Conservation (phyloP, 2,113 vertebrate species). For the Neomonachus schauinslandi region DNA sequence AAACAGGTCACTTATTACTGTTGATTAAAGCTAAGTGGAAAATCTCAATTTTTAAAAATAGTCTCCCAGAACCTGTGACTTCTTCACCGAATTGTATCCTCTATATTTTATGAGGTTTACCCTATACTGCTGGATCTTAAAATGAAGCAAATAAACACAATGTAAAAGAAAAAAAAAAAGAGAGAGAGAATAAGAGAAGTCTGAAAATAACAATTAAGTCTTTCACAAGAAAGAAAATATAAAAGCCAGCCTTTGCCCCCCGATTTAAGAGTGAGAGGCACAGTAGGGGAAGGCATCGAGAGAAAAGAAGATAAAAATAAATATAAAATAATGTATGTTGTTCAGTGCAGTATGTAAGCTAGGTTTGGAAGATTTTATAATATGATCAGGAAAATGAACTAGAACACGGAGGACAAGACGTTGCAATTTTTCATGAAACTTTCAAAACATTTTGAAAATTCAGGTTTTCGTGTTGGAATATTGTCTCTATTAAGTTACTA, state of each 20-base stretch:
- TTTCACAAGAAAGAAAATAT: slow-evolving; percentile 55
- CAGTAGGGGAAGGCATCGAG: background rate
- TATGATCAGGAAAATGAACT: slow-evolving; percentile 29
- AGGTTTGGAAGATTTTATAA: slow-evolving; percentile 41
- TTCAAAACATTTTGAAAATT: slow-evolving; percentile 49
- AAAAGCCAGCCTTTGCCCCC: background rate
- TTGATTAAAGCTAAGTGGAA: slow-evolving; percentile 59
- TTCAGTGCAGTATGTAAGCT: background rate
- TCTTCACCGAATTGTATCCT: slow-evolving; percentile 29
- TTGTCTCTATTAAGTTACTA: background rate
- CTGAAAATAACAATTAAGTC: slow-evolving; percentile 54
- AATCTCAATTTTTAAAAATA: slow-evolving; percentile 1
- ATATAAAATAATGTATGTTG: background rate
- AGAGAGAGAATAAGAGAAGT: background rate
- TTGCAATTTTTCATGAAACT: slow-evolving; percentile 39
- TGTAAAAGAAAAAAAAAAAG: background rate
- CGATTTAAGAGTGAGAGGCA: background rate
- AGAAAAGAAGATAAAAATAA: background rate
- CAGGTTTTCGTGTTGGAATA: slow-evolving; percentile 29
- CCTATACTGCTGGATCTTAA: slow-evolving; percentile 47
- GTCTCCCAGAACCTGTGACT: slow-evolving; percentile 8
- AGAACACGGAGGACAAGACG: slow-evolving; percentile 28
- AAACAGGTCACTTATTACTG: slow-evolving; percentile 15
- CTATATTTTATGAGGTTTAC: slow-evolving; percentile 15
- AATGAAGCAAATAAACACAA: slow-evolving; percentile 53